Conservation (phyloP, 2,797 vertebrate species). For the Melanitta fusca region DNA sequence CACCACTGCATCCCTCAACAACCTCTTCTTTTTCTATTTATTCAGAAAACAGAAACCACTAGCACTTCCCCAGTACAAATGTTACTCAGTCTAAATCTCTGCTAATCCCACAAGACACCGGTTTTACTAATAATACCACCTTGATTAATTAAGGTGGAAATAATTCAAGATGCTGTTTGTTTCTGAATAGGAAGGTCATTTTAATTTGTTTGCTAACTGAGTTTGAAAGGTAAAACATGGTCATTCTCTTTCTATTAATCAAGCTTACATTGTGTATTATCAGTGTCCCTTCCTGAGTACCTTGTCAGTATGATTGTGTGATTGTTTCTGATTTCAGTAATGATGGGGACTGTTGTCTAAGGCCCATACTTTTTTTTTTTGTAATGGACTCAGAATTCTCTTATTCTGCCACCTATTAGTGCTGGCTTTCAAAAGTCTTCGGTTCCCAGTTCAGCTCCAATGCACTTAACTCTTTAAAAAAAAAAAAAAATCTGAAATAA, state of each 20-base stretch:
- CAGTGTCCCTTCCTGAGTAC: not conserved
- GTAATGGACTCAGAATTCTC: not conserved
- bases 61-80: not conserved
- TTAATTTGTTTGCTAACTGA: conserved; percentile 16
- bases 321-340: not conserved
- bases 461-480: not conserved
- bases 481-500: not conserved
- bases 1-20: not conserved
- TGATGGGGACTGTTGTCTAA: not conserved
- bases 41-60: not conserved
- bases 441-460: not conserved
- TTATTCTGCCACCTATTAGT: not conserved
- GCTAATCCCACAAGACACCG: not conserved
- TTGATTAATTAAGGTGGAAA: conserved; percentile 39
- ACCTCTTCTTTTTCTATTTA: not conserved
- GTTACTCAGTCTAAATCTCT: not conserved
- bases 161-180: not conserved
- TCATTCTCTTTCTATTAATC: not conserved
- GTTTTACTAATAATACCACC: conserved; percentile 4
- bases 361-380: not conserved
- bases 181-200: not conserved
- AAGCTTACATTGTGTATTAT: not conserved
- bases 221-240: not conserved
- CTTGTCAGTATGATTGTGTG: not conserved
- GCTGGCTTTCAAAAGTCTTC: not conserved